Evolutionary conservation across 2,888 invertebrate genomes (phyloP).

Genomic region (Electrophaes corylata): DNA sequence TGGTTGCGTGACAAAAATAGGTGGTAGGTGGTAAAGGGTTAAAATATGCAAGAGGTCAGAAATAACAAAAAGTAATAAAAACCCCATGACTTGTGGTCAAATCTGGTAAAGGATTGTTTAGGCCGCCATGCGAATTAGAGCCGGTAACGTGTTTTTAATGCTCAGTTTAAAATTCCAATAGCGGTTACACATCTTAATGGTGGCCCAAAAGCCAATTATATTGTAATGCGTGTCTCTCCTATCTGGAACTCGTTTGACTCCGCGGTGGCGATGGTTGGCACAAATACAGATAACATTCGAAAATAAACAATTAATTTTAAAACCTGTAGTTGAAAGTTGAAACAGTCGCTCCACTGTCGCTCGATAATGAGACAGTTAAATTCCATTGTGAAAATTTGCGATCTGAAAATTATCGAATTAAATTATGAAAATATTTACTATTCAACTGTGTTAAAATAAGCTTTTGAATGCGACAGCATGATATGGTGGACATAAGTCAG

Average conservation of each 20-base stretch:
- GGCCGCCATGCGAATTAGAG: too few species aligned
- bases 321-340: conserved; percentile 3
- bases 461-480: too few species aligned
- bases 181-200: too few species aligned
- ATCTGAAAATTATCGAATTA: background rate
- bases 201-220: background rate
- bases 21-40: too few species aligned
- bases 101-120: too few species aligned
- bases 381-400: conserved; percentile 1
- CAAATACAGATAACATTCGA: conserved; percentile 1
- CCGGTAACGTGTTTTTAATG: too few species aligned
- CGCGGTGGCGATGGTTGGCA: background rate
- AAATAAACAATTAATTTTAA: conserved; percentile 5
- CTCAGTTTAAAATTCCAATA: too few species aligned
- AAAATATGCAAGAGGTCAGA: too few species aligned
- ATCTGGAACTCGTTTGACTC: background rate
- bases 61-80: too few species aligned
- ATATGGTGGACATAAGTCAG: too few species aligned
- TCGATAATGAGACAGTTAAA: conserved; percentile 16
- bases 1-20: too few species aligned
- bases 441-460: background rate
- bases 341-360: background rate
- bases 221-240: background rate
- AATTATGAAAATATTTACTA: background rate
- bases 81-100: too few species aligned